Conservation (phyloP, 2,888 invertebrate species). For the Zelleria hepariella region DNA sequence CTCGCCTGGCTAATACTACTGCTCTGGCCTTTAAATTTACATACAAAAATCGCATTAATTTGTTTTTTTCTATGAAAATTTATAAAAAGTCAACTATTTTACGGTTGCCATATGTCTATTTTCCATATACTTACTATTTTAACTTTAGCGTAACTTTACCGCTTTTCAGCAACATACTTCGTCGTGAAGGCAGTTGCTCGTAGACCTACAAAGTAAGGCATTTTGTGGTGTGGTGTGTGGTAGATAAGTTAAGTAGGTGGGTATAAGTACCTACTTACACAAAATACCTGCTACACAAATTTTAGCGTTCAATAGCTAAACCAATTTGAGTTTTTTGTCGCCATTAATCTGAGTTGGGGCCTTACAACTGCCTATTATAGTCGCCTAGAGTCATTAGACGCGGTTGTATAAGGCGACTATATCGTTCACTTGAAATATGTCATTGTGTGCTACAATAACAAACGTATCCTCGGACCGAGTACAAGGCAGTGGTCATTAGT, state of each 20-base stretch:
- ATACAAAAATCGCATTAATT: no score
- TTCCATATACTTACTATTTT: no score
- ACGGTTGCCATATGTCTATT: no score
- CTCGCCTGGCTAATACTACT: no score
- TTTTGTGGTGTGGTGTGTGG: not conserved
- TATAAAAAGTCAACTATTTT: no score
- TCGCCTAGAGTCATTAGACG: not conserved
- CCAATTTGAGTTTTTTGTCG: not conserved
- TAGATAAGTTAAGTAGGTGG: not conserved
- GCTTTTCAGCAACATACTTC: no score
- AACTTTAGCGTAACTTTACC: no score
- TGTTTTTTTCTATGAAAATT: no score
- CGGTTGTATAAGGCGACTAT: not conserved
- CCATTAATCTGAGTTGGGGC: not conserved
- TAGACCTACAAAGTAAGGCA: no score
- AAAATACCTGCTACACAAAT: not conserved
- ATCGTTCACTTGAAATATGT: conserved; percentile 42
- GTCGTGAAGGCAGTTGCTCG: no score
- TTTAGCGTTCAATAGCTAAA: not conserved
- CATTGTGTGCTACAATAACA: conserved; percentile 36
- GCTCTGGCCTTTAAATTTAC: no score
- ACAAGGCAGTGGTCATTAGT: conserved; percentile 34
- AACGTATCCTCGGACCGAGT: conserved; percentile 38
- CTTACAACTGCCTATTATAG: conserved; percentile 1
- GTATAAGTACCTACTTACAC: not conserved